phyloP scores from a whole-genome alignment of 2,113 vertebrate species.

The Chrysemys picta region DNA sequence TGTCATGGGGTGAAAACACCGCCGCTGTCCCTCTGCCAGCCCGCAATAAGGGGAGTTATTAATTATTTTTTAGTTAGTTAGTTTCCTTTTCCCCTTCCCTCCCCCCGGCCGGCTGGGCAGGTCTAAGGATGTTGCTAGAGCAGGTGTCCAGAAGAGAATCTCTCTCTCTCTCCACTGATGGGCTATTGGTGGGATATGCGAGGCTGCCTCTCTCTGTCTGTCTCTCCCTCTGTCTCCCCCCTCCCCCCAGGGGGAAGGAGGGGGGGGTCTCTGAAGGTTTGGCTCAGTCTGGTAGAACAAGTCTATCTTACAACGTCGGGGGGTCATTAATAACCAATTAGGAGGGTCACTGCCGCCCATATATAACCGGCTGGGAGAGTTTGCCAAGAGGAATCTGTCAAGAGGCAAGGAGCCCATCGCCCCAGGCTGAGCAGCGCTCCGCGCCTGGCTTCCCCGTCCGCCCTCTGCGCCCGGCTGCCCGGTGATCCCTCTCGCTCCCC shows the following conservation, averaged over 20 bases:
- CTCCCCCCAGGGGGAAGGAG: constrained; percentile 42
- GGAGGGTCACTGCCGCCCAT: constrained; percentile 89
- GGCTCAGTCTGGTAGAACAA: constrained; percentile 76
- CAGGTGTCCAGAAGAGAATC: constrained; percentile 33
- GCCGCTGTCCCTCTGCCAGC: not conserved
- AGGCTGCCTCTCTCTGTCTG: not conserved
- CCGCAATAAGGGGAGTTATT: not conserved
- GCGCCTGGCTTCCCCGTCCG: not conserved
- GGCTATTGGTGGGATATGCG: not conserved
- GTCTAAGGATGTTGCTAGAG: not conserved
- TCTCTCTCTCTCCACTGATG: not conserved
- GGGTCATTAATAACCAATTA: constrained; percentile 99
- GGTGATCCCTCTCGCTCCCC: not conserved
- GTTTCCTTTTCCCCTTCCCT: too few relatives aligned
- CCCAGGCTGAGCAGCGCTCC: not conserved
- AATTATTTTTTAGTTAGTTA: too few relatives aligned
- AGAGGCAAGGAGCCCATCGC: not conserved
- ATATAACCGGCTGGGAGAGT: constrained; percentile 83
- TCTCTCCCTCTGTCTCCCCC: constrained; percentile 23
- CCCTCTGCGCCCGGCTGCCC: not conserved
- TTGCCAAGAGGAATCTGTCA: constrained; percentile 52
- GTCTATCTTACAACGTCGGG: constrained; percentile 85
- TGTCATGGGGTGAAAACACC: not conserved
- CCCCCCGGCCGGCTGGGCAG: not conserved
- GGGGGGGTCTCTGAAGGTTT: constrained; percentile 70